phyloP scores from a whole-genome alignment of 1,140 invertebrate species.

The Sitodiplosis mosellana region DNA sequence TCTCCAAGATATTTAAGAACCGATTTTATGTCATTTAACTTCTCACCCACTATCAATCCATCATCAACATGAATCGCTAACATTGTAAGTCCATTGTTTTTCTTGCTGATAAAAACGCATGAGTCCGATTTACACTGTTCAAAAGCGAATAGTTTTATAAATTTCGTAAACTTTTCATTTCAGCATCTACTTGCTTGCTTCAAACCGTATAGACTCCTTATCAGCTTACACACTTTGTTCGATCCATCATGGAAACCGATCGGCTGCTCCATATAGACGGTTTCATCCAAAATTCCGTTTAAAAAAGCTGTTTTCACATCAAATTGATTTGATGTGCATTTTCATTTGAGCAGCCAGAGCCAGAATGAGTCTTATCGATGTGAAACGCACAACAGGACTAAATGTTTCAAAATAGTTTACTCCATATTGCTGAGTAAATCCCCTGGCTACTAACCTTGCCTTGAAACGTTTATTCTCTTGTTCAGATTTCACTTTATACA shows the following conservation, averaged over 20 bases:
- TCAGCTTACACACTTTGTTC: slow-evolving; percentile 6
- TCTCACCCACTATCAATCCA: no score
- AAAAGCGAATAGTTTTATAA: neutral
- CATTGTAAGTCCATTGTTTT: no score
- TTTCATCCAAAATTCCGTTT: slow-evolving; percentile 24
- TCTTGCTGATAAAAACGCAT: neutral
- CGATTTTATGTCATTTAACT: slow-evolving; percentile 7
- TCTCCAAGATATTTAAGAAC: slow-evolving; percentile 11
- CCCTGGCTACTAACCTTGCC: slow-evolving; percentile 24
- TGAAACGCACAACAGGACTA: slow-evolving; percentile 17
- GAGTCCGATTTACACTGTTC: slow-evolving; percentile 3
- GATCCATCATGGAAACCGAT: slow-evolving; percentile 12
- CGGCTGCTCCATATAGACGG: slow-evolving; percentile 25
- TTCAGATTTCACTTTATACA: slow-evolving; percentile 16
- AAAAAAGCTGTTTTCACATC: slow-evolving; percentile 26
- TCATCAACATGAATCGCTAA: no score
- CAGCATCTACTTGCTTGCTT: slow-evolving; percentile 15
- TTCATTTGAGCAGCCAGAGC: slow-evolving; percentile 15
- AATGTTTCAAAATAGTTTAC: slow-evolving; percentile 24
- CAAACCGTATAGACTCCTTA: slow-evolving; percentile 8
- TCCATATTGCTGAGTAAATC: slow-evolving; percentile 15
- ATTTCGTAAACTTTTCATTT: slow-evolving; percentile 17
- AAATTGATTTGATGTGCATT: slow-evolving; percentile 16
- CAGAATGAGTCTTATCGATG: slow-evolving; percentile 21
- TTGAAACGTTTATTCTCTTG: slow-evolving; percentile 15